Conservation (phyloP, 2,797 vertebrate genomes). For the Manis javanica region DNA sequence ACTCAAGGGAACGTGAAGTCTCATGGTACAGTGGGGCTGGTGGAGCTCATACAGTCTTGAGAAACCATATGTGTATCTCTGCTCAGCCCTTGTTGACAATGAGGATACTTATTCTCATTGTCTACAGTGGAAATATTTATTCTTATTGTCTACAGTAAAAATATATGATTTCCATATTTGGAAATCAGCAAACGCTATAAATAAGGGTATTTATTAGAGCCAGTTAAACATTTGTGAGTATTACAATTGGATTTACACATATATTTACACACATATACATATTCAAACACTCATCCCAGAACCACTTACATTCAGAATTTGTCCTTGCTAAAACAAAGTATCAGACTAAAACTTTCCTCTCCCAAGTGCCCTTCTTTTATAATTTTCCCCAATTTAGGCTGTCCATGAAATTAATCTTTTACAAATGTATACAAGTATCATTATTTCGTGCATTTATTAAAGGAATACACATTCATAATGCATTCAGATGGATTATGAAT, state of each 20-base stretch:
- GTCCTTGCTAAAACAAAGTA: background rate
- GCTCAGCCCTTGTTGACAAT: background rate
- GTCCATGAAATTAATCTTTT: background rate
- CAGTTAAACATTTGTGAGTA: background rate
- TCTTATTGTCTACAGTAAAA: too few relatives aligned
- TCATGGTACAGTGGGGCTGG: background rate
- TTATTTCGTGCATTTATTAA: conserved; percentile 32
- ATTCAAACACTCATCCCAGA: background rate
- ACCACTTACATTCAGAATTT: background rate
- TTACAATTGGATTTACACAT: background rate
- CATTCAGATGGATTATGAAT: background rate
- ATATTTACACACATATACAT: rapidly evolving
- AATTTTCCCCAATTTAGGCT: background rate
- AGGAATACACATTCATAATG: background rate
- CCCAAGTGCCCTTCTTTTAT: background rate
- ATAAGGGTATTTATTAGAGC: background rate
- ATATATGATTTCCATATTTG: too few relatives aligned
- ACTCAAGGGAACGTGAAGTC: background rate
- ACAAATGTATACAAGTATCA: background rate
- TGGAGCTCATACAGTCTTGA: background rate
- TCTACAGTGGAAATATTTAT: too few relatives aligned
- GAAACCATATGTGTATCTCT: background rate
- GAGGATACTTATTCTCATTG: background rate
- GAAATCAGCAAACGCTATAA: background rate
- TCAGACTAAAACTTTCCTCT: background rate